Conservation (phyloP, 2,113 vertebrate species). For the Campylomormyrus tamandua region DNA sequence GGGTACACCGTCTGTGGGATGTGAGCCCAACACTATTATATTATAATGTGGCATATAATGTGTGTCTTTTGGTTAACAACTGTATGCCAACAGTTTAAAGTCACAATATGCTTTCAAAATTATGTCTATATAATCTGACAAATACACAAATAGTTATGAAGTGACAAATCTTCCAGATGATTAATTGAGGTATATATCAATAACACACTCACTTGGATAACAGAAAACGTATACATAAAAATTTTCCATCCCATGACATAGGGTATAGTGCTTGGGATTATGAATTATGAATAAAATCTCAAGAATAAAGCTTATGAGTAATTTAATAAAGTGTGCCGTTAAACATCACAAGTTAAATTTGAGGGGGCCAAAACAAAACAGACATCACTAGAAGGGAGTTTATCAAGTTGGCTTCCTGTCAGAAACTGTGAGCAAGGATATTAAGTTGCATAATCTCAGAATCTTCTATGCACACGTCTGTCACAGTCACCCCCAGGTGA, state of each 20-base stretch:
- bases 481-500: background rate
- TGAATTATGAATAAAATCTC: background rate
- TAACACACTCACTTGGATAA: background rate
- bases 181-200: background rate
- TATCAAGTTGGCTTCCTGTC: constrained; percentile 1
- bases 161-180: background rate
- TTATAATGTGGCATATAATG: background rate
- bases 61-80: background rate
- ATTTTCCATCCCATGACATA: background rate
- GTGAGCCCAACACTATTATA: background rate
- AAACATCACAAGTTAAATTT: background rate
- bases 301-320: background rate
- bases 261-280: background rate
- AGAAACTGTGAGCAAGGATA: background rate
- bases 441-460: background rate
- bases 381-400: background rate
- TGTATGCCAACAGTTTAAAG: background rate
- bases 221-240: background rate
- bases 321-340: background rate
- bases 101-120: background rate
- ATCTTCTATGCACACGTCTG: background rate
- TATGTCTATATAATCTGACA: background rate
- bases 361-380: background rate
- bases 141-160: background rate
- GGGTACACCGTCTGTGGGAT: background rate